Conservation (phyloP, 2,113 vertebrate species). For the Phylloscopus whistleri region DNA sequence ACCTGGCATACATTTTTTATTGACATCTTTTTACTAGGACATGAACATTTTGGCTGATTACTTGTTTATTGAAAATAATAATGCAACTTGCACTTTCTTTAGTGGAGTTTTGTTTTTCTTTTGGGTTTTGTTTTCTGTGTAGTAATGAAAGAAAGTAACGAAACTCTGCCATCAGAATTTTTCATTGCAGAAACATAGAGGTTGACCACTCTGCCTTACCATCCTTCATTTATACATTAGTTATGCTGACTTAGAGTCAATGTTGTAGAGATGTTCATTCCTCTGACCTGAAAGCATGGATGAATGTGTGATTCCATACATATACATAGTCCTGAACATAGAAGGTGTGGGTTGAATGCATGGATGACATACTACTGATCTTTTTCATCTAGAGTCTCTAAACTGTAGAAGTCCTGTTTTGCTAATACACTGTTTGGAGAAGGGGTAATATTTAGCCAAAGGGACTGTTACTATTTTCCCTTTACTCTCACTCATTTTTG, state of each 20-base stretch:
- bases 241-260: not conserved
- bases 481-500: not conserved
- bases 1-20: not conserved
- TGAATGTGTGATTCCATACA: not conserved
- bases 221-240: not conserved
- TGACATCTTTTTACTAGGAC: not conserved
- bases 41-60: not conserved
- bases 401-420: not conserved
- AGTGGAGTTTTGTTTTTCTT: too few relatives aligned
- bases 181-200: not conserved
- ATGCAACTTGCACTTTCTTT: not conserved
- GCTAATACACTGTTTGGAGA: not conserved
- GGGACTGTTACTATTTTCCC: not conserved
- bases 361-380: not conserved
- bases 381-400: not conserved
- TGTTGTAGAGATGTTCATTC: not conserved
- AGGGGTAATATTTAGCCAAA: not conserved
- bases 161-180: not conserved
- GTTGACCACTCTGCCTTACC: not conserved
- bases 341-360: not conserved
- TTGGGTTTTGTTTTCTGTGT: not conserved
- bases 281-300: not conserved
- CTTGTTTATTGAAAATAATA: not conserved
- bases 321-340: not conserved
- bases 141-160: not conserved